Evolutionary conservation across 2,113 vertebrate species (phyloP), one percentile per base, ranked within the genome.

Genomic region (Nesoenas mayeri): DNA sequence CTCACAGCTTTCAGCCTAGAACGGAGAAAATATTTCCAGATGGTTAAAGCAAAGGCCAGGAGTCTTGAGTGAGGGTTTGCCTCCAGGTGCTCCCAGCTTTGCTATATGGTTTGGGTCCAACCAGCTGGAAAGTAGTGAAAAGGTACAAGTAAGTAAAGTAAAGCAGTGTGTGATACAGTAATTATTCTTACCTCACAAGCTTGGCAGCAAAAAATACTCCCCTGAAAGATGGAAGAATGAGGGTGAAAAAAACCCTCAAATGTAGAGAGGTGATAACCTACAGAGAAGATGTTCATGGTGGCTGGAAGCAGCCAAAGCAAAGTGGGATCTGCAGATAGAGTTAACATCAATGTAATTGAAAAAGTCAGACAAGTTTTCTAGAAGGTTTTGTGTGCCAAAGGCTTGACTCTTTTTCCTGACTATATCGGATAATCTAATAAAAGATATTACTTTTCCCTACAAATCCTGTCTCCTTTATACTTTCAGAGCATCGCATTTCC

Each of bases 401-500:
- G 86, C 89, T 96, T 72, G 89, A 84, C 89, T 95, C 47, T 65
- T 65, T 83, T 93, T 84, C 72, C 73, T 92, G 57, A 67, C 88
- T 94, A 11, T 94, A 40, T 69, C 31, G 5, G 70, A 53, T 93
- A 83, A 97, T 95, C 87, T 93, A 92, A 95, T 91, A 91, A 96
- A 95, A 95, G 65, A 96, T 88, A 93, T 5, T 94, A 84, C 77
- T 84, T 92, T 96, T 85, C 79, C 85, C 79, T 93, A 78, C 75
- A 94, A 97, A 84, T 95, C 69, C 83, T 64, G 51, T 95, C 79
- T 88, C 72, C 77, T 94, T 97, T 96, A 89, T 95, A 65, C 72
- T 96, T 95, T 89, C 53, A 96, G 79, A 92, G 88, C 91, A 72
- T 93, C 6, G 3, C 32, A 1, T 97, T 95, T 95, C 93, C 95